A percentile compares a stretch with the other conserved stretches of the same genome.
Conservation (phyloP, 2,888 invertebrate species). For the Tetropium fuscum region DNA sequence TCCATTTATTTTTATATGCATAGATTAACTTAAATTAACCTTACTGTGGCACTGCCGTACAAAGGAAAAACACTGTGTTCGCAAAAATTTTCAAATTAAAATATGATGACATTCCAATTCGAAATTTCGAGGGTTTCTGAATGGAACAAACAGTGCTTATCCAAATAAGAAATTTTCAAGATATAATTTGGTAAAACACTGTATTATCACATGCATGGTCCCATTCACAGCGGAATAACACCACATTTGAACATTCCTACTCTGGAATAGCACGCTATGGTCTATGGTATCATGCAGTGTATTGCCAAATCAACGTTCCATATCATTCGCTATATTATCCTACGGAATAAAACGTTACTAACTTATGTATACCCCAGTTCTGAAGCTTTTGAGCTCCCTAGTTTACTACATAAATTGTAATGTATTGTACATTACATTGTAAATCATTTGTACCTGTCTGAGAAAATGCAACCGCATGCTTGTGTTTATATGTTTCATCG, state of each 20-base stretch:
- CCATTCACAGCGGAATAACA: neutral
- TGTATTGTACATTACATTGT: no score
- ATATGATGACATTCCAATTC: neutral
- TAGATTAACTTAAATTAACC: no score
- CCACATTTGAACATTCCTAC: neutral
- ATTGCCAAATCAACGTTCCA: neutral
- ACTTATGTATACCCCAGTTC: neutral
- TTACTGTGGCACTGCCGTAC: no score
- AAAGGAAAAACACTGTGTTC: neutral
- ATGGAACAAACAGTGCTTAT: neutral
- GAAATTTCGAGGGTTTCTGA: neutral
- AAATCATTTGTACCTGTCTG: no score
- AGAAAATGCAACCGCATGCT: no score
- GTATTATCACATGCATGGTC: neutral
- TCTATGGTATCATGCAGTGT: neutral
- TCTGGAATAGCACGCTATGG: neutral
- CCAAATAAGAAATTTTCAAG: neutral
- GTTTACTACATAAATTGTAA: no score
- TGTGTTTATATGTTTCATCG: no score
- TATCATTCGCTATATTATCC: neutral
- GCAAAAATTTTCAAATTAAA: neutral
- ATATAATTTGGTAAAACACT: neutral
- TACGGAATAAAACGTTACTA: neutral
- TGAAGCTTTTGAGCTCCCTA: no score
- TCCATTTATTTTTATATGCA: no score